Evolutionary conservation across 2,797 vertebrate species (phyloP).

Genomic region (Podargus strigoides): DNA sequence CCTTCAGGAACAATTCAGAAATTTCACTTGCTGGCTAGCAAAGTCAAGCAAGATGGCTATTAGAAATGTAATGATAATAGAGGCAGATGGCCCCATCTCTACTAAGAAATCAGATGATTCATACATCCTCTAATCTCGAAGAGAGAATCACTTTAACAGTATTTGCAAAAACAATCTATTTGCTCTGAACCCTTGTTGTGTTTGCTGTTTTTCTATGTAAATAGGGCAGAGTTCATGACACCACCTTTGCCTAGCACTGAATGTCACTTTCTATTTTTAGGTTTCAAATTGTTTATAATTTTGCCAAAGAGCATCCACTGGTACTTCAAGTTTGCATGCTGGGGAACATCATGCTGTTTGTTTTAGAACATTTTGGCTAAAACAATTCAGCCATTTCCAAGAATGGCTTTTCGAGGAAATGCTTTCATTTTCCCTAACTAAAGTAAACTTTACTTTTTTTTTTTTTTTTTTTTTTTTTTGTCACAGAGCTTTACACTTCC

Average conservation of each 20-base stretch:
- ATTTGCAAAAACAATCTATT: not conserved
- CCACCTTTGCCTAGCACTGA: not conserved
- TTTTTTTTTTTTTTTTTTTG: too few species aligned
- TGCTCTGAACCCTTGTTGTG: not conserved
- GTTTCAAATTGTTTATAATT: conserved; percentile 34
- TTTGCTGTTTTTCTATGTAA: not conserved
- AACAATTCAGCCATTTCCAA: conserved; percentile 6
- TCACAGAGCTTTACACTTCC: not conserved
- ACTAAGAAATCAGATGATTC: not conserved
- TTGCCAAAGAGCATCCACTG: not conserved
- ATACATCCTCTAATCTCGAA: not conserved
- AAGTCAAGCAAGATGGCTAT: not conserved
- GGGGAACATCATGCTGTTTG: not conserved
- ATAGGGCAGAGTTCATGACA: not conserved
- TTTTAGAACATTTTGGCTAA: not conserved
- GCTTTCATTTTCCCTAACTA: not conserved
- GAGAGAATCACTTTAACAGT: not conserved
- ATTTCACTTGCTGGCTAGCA: not conserved
- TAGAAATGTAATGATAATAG: not conserved
- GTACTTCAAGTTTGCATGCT: not conserved
- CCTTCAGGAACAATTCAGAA: not conserved
- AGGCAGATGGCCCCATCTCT: not conserved
- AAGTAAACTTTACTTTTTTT: not conserved
- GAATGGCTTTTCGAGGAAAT: not conserved
- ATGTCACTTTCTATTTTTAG: not conserved